phyloP scores from a whole-genome alignment of 2,888 invertebrate genomes.

The Brachylomia viminalis region DNA sequence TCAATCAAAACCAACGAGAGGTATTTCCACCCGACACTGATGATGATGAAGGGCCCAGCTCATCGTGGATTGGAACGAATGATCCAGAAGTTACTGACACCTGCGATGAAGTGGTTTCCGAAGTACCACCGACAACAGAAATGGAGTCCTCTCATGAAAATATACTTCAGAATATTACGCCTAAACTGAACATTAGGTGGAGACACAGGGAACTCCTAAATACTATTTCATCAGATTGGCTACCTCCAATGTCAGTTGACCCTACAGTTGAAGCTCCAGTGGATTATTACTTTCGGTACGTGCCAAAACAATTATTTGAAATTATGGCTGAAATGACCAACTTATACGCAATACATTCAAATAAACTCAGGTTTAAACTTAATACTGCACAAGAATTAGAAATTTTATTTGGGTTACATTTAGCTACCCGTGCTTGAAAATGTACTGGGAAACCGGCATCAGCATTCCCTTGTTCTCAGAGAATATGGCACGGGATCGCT shows the following conservation, averaged over 20 bases:
- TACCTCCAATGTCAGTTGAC: constrained; percentile 13
- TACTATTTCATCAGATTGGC: background rate
- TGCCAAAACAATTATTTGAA: constrained; percentile 3
- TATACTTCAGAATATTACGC: background rate
- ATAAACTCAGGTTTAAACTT: background rate
- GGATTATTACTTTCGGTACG: background rate
- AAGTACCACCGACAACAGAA: background rate
- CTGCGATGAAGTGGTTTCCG: background rate
- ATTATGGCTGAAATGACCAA: background rate
- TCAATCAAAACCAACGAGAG: background rate
- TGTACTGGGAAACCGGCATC: background rate
- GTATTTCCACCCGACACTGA: background rate
- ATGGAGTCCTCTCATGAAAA: background rate
- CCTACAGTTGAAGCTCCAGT: background rate
- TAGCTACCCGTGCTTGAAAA: background rate
- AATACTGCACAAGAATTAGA: background rate
- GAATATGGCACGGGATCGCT: background rate
- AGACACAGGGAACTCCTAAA: background rate
- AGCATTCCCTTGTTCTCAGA: constrained; percentile 1
- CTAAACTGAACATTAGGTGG: background rate
- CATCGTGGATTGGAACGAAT: background rate
- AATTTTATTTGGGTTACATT: too few relatives aligned
- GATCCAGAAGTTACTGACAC: background rate
- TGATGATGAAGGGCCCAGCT: background rate
- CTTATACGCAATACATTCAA: constrained; percentile 1